Evolutionary conservation across 2,888 invertebrate species (phyloP), one percentile per base, ranked within the genome.

Genomic region (Cataglyphis rosenhaueri): DNA sequence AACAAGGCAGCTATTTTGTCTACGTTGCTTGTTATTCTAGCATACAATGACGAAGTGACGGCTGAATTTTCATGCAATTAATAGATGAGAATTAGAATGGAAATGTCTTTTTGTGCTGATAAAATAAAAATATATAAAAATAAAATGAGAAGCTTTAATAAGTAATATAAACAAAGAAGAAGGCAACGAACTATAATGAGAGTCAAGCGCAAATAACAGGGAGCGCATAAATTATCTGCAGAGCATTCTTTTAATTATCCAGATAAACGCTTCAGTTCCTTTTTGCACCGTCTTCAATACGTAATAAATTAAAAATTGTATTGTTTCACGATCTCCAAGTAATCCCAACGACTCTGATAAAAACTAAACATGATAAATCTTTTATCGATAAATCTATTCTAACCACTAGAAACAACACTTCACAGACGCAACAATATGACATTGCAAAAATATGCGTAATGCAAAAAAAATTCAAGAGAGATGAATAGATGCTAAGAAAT

Each of bases 1-100:
- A 78, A 78, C 70, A 57, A 70, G 21, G 57, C 41, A 41, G 12
- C 12, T 12, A n/a, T 68, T 78, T 68, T 25, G 38, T 55, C 29
- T n/a, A 25, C 9, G 44, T 35, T 4, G 12, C 9, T 66, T 55
- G 41, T 70, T 78, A 25, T 76, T 68, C n/a, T 3, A 15, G 38
- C 15, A 6, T 68, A 76, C 76, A 74, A 74, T 66, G n/a, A 44
- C 44, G n/a, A 25, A 38, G n/a, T 32, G 32, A 44, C 21, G 21
- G 4, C 8, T 32, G 57, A 52, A 29, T 57, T 38, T 57, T n/a
- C 66, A n/a, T 5, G 38, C 29, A 3, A 25, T 57, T 41, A 41
- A 75, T 57, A 57, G 8, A 32, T 29, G 2, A 6, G 12, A 35
- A 6, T 64, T 3, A 25, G 9, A 25, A 9, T 15, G 9, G 0